Percentiles rank a stretch among this genome's conserved stretches.
Conservation (phyloP, 1,140 invertebrate species). For the Plutomurus gul region DNA sequence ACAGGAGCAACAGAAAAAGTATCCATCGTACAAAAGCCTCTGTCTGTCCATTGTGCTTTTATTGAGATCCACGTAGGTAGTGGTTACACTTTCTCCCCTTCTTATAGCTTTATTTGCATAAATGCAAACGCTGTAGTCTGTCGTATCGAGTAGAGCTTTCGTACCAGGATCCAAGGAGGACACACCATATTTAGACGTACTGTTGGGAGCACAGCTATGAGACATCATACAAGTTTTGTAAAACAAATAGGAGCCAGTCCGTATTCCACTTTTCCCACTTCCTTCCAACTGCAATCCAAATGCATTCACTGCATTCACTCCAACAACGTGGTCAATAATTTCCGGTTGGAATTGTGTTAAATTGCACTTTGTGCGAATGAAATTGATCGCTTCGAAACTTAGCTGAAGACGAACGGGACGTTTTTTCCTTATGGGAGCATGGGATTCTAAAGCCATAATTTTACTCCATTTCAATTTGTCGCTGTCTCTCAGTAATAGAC, state of each 20-base stretch:
- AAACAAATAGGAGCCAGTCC: conserved; percentile 15
- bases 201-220: conserved; percentile 12
- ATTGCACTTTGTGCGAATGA: conserved; percentile 9
- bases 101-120: neutral
- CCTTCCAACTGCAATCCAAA: conserved; percentile 13
- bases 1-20: conserved; percentile 26
- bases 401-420: conserved; percentile 3
- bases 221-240: conserved; percentile 16
- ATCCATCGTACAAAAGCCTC: neutral
- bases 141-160: neutral
- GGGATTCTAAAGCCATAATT: conserved; percentile 24
- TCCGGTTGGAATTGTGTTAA: conserved; percentile 11
- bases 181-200: neutral
- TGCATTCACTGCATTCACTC: conserved; percentile 22
- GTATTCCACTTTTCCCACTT: neutral
- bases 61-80: neutral
- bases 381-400: conserved; percentile 2
- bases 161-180: neutral
- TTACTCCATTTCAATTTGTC: neutral
- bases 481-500: neutral
- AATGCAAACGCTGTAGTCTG: neutral
- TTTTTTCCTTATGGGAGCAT: neutral
- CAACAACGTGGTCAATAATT: conserved; percentile 9
- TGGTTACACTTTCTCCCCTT: conserved; percentile 8
- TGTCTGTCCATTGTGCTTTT: conserved; percentile 16